Percentiles rank a stretch among this genome's conserved stretches.
Conservation (phyloP, 2,888 invertebrate species). For the Anorthoa munda region DNA sequence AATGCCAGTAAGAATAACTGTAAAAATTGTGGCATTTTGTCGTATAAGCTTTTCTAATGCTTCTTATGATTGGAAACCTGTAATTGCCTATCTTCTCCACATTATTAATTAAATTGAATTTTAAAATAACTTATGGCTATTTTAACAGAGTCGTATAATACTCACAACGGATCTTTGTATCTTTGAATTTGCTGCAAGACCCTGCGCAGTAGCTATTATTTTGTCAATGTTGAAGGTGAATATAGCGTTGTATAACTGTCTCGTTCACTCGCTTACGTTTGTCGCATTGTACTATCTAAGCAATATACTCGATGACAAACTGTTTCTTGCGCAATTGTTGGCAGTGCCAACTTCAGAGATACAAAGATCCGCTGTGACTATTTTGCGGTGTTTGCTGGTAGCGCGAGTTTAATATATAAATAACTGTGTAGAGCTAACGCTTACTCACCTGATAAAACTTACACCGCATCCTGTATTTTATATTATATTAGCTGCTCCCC, state of each 20-base stretch:
- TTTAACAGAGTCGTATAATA: neutral
- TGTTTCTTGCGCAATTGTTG: too few species aligned
- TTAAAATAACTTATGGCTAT: neutral
- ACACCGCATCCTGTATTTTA: constrained; percentile 58
- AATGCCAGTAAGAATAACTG: neutral
- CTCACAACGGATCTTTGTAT: too few species aligned
- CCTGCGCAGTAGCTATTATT: too few species aligned
- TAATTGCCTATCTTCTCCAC: neutral
- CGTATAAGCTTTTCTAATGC: neutral
- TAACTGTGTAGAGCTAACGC: constrained; percentile 12
- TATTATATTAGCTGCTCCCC: too few species aligned
- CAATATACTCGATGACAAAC: too few species aligned
- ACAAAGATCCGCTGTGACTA: too few species aligned
- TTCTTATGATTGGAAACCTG: constrained; percentile 6
- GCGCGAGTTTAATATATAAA: constrained; percentile 12
- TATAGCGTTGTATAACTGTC: too few species aligned
- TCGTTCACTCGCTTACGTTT: too few species aligned
- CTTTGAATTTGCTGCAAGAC: too few species aligned
- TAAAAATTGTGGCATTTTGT: constrained; percentile 1
- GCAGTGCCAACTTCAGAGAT: too few species aligned
- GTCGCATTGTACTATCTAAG: too few species aligned
- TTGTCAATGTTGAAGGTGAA: too few species aligned
- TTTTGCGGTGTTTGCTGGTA: constrained; percentile 12
- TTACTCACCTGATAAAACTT: constrained; percentile 46
- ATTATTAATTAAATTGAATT: neutral